Evolutionary conservation across 2,888 invertebrate genomes (phyloP).

Genomic region (Thysanoteuthis rhombus): DNA sequence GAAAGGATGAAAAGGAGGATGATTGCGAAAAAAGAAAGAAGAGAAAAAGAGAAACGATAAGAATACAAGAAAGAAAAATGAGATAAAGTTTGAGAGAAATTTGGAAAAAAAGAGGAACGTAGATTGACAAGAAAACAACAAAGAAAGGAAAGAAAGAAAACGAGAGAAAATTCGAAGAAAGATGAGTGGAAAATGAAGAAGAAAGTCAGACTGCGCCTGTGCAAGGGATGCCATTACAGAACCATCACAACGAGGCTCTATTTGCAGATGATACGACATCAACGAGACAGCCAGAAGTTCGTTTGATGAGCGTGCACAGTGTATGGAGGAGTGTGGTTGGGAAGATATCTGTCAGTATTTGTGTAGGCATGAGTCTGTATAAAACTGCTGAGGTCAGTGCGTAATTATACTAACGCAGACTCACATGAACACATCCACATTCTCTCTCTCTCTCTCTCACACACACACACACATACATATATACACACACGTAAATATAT

Average conservation of each 20-base stretch:
- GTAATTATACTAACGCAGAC: background rate
- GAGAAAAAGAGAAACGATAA: background rate
- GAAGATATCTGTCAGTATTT: background rate
- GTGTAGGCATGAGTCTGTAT: background rate
- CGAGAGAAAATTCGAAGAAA: background rate
- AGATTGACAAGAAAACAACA: background rate
- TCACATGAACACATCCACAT: no score
- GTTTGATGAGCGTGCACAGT: background rate
- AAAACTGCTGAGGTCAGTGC: background rate
- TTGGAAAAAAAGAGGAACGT: background rate
- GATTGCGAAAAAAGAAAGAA: no score
- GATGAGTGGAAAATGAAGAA: background rate
- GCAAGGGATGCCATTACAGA: background rate
- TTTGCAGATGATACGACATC: slow-evolving; percentile 12
- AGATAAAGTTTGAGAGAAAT: background rate
- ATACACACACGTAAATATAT: no score
- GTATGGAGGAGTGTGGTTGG: background rate
- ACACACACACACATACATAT: background rate
- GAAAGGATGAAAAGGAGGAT: no score
- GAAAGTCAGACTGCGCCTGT: background rate
- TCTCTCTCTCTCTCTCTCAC: no score
- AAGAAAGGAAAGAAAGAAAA: background rate
- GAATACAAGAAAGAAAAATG: background rate
- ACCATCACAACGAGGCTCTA: background rate
- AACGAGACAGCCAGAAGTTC: background rate